These are phyloP conservation scores for Xiphophorus maculatus DNA, from an alignment of 2,113 vertebrate species.

Conservation along the genomic window DNA sequence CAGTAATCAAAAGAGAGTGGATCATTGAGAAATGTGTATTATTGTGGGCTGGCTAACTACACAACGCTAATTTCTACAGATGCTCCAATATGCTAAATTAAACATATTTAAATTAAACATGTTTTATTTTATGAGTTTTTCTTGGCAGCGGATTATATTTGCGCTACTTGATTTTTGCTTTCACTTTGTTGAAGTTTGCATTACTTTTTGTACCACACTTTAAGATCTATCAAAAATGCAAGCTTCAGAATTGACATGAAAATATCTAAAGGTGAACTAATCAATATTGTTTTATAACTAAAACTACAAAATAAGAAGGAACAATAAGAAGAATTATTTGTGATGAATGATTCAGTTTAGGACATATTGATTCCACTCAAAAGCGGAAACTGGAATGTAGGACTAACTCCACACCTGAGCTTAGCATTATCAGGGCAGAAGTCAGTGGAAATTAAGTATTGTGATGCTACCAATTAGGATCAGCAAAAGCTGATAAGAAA, in stretches of 20 bases:
- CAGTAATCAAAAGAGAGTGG: conserved; percentile 42
- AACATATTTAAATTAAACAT: conserved; percentile 16
- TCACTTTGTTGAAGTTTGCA: neutral
- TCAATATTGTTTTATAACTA: neutral
- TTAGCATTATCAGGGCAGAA: no score
- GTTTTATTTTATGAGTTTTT: conserved; percentile 44
- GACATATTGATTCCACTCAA: no score
- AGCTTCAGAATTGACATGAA: neutral
- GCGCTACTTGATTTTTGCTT: conserved; percentile 35
- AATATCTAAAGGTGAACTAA: neutral
- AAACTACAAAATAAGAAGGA: neutral
- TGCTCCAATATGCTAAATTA: conserved; percentile 58
- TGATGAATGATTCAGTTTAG: no score
- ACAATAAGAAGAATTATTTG: neutral
- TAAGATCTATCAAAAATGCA: neutral
- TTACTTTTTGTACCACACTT: neutral
- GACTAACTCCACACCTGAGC: no score
- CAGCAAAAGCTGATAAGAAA: no score
- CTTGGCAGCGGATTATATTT: conserved; percentile 31
- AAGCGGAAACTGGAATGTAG: no score
- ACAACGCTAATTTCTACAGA: conserved; percentile 29
- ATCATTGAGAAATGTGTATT: conserved; percentile 45
- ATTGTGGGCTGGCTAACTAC: conserved; percentile 33
- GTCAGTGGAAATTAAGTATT: no score
- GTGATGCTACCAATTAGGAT: no score